phyloP scores from a whole-genome alignment of 2,113 vertebrate species.

The Ailuropoda melanoleuca region DNA sequence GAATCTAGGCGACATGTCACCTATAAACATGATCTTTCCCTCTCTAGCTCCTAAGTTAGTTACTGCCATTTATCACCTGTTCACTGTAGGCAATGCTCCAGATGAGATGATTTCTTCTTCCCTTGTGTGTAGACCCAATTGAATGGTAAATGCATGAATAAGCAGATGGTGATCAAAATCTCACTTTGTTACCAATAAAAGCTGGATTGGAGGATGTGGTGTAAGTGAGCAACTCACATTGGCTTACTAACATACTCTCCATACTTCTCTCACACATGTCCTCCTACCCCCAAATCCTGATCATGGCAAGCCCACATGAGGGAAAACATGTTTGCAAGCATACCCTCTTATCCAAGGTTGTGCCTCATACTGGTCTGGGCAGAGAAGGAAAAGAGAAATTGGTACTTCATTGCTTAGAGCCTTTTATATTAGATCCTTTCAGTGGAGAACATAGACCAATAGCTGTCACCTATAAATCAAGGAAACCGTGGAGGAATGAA shows the following conservation, averaged over 20 bases:
- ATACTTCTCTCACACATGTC: background rate
- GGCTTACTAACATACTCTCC: background rate
- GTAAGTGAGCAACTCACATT: background rate
- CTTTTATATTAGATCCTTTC: background rate
- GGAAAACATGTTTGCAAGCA: background rate
- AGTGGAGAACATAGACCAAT: background rate
- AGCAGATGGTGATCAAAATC: background rate
- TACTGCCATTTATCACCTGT: background rate
- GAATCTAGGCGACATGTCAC: background rate
- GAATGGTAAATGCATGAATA: background rate
- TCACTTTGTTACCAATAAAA: background rate
- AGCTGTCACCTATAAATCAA: background rate
- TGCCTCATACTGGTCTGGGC: too few species aligned
- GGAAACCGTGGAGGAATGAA: background rate
- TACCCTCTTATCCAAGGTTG: accelerated
- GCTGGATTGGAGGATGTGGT: background rate
- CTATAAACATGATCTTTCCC: background rate
- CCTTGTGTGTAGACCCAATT: background rate
- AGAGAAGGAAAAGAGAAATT: background rate
- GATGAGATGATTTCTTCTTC: background rate
- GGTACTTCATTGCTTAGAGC: background rate
- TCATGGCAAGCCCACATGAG: background rate
- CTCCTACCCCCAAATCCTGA: background rate
- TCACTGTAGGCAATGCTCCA: background rate
- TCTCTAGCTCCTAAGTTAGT: background rate